A percentile compares a stretch with the other conserved stretches of the same genome.
These are phyloP conservation scores for Daboia siamensis DNA, from an alignment of 2,113 vertebrate genomes.

Conservation along the genomic window DNA sequence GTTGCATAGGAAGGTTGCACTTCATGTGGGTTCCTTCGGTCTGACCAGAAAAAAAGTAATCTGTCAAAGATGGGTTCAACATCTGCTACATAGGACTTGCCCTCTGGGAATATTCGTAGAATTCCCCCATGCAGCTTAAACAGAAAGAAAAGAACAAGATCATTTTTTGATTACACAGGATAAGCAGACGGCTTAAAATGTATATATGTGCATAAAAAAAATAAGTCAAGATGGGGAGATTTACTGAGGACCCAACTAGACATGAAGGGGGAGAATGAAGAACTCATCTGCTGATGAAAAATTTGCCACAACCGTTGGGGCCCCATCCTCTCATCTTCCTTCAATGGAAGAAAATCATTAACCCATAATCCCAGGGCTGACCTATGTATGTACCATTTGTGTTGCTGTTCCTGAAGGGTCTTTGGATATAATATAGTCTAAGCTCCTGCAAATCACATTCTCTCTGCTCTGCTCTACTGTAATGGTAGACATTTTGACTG, in stretches of 20 bases:
- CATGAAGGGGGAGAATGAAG: neutral
- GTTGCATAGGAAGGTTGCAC: conserved; percentile 89
- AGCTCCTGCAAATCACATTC: neutral
- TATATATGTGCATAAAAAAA: neutral
- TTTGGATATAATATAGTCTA: neutral
- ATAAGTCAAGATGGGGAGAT: neutral
- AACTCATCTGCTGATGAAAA: neutral
- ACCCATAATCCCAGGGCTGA: neutral
- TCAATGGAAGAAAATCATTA: neutral
- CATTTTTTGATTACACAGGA: neutral
- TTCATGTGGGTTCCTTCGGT: conserved; percentile 93
- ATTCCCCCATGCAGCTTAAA: conserved; percentile 86
- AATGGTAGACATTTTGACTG: neutral
- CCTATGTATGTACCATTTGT: neutral
- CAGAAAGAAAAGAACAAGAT: neutral
- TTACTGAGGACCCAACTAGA: neutral
- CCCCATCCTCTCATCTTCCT: neutral
- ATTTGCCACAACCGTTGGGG: neutral
- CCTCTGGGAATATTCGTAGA: conserved; percentile 91
- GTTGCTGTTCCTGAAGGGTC: neutral
- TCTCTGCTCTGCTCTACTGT: neutral
- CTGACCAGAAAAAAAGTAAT: conserved; percentile 95
- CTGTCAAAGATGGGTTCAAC: conserved; percentile 92
- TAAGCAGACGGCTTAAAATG: neutral
- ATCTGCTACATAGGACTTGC: conserved; percentile 84